Evolutionary conservation across 2,797 vertebrate genomes (phyloP).

Genomic region (Podarcis siculus): DNA sequence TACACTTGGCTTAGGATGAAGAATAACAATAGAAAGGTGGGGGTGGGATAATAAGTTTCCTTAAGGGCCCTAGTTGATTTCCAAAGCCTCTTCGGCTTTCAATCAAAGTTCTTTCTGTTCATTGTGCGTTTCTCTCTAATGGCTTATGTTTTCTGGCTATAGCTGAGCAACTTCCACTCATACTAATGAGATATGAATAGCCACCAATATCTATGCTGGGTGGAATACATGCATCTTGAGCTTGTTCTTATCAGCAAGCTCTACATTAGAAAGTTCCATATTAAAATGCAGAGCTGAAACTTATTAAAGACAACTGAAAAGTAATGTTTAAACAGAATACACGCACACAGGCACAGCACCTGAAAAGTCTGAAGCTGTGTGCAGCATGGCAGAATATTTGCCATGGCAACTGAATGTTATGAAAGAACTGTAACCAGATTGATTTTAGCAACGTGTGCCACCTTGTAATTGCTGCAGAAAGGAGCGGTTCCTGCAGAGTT

Average conservation of each 20-base stretch:
- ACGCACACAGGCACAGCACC: slow-evolving; percentile 14
- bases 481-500: slow-evolving; percentile 63
- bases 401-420: slow-evolving; percentile 66
- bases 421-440: slow-evolving; percentile 63
- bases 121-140: neutral
- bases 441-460: slow-evolving; percentile 51
- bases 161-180: slow-evolving; percentile 27
- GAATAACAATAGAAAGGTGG: neutral
- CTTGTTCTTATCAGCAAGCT: slow-evolving; percentile 41
- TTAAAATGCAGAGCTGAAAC: slow-evolving; percentile 57
- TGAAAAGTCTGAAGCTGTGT: slow-evolving; percentile 57
- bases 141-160: slow-evolving; percentile 46
- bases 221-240: slow-evolving; percentile 27
- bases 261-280: slow-evolving; percentile 43
- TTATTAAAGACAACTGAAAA: slow-evolving; percentile 57
- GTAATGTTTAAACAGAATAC: slow-evolving; percentile 66
- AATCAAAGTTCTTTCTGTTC: slow-evolving; percentile 32
- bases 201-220: neutral
- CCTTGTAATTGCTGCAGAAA: slow-evolving; percentile 58
- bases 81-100: neutral
- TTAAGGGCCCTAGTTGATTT: neutral
- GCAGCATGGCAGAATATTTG: slow-evolving; percentile 51
- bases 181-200: slow-evolving; percentile 23
- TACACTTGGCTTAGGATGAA: fast-evolving
- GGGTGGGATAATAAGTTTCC: neutral